Conservation (phyloP, 35 echinoderm and acorn worm genomes). For the Apostichopus japonicus region DNA sequence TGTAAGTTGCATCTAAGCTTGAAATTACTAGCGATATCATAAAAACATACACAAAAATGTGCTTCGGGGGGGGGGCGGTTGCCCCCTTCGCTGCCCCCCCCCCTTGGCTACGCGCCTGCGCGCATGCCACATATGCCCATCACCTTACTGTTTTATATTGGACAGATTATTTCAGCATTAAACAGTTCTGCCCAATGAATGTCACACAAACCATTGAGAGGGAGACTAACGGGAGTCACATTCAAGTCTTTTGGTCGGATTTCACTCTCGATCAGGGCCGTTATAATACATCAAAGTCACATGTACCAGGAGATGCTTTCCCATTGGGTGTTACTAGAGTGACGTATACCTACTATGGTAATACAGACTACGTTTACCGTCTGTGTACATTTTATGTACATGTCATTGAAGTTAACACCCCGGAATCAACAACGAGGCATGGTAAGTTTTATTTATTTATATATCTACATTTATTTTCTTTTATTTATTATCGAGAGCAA, state of each 20-base stretch:
- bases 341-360: background rate
- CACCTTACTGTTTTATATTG: background rate
- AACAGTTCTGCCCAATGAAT: background rate
- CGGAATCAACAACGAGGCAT: too few relatives aligned
- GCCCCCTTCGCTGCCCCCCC: too few relatives aligned
- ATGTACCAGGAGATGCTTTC: background rate
- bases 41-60: too few relatives aligned
- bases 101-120: too few relatives aligned
- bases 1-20: too few relatives aligned
- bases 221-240: background rate
- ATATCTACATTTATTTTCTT: too few relatives aligned
- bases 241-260: background rate
- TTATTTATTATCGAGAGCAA: too few relatives aligned
- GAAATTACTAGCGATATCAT: too few relatives aligned
- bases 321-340: background rate
- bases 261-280: background rate
- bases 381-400: background rate
- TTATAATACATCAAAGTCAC: background rate
- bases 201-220: background rate
- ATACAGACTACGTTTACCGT: background rate
- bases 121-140: too few relatives aligned
- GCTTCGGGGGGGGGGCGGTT: too few relatives aligned
- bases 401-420: background rate
- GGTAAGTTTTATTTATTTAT: too few relatives aligned
- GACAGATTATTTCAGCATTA: background rate